phyloP scores from a whole-genome alignment of 2,888 invertebrate species.

The Synanthedon tipuliformis region DNA sequence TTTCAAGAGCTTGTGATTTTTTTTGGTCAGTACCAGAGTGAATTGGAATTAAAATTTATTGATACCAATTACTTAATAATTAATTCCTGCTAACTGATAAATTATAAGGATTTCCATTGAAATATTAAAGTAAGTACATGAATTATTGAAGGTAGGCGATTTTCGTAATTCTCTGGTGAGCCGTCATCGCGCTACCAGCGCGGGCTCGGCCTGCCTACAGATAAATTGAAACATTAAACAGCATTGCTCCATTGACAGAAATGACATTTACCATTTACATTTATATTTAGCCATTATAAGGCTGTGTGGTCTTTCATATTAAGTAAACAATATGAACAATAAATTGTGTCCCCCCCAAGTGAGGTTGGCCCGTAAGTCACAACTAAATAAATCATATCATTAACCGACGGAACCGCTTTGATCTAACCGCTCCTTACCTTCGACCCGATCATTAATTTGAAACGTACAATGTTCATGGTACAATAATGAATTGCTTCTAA shows the following conservation, averaged over 20 bases:
- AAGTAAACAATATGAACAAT: constrained; percentile 23
- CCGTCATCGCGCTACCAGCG: no score
- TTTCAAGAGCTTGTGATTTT: no score
- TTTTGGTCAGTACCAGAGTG: no score
- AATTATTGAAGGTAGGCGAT: no score
- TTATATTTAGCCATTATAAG: constrained; percentile 3
- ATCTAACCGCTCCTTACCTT: constrained; percentile 55
- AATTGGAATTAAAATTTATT: no score
- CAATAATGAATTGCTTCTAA: constrained; percentile 44
- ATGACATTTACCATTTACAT: background rate
- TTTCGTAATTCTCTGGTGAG: no score
- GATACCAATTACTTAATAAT: no score
- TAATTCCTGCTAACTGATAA: no score
- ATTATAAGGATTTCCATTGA: no score
- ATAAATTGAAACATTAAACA: background rate
- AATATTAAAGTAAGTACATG: no score
- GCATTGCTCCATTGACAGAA: background rate
- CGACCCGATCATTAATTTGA: constrained; percentile 54
- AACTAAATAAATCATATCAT: constrained; percentile 23
- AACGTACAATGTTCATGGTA: constrained; percentile 29
- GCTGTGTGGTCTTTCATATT: constrained; percentile 12
- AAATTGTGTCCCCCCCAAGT: constrained; percentile 22
- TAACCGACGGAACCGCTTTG: constrained; percentile 27
- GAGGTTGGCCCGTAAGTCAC: constrained; percentile 4
- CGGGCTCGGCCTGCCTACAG: no score